Base-by-base conservation (phyloP, 37 sponge, comb jelly and placozoan species). In the Chondrilla cf. caribensis region DNA sequence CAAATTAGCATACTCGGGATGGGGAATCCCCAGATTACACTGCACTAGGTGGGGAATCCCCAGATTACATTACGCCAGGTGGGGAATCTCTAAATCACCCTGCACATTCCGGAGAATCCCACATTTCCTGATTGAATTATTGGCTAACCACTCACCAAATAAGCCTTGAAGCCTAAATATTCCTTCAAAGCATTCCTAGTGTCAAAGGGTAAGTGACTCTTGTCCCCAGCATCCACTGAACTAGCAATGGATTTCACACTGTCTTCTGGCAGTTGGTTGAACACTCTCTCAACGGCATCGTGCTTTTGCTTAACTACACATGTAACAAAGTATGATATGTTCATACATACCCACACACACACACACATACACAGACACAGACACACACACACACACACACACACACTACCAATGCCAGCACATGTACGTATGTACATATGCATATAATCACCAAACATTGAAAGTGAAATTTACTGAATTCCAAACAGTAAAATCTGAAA, bases 121-220 rank as follows among this genome's bases (percentile, higher is more conserved):
- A n/a, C n/a, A n/a, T n/a, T n/a, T n/a, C n/a, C n/a, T n/a, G n/a
- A n/a, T n/a, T n/a, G n/a, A n/a, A n/a, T n/a, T n/a, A n/a, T n/a
- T 47, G 51, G 29, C 22, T 19, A 19, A 62, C 15, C 25, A 62
- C 89, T 83, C n/a, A 94, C 97, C 54, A 94, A 78, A 68, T 97
- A 97, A n/a, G 95, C 90, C 41, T 90, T 71, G n/a, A 97, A 80
- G 59, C 88, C 85, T 57, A 87, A 38, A 57, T 90, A 90, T 57
- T 97, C 97, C 36, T 78, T 54, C 17, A 97, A 78, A 33, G 89
- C 93, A 87, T 87, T 90, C 22, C 18, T 36, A 42, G 86, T 22
- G 26, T 79, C 41, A 0, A 0, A 19, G 51, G 90, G 81, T 5
- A 90, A 59, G 5, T 80, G 64, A 1, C 1, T 36, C 19, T 21